These are phyloP conservation scores for Scaptomyza flava DNA, from an alignment of 2,888 invertebrate genomes.

Conservation along the genomic window DNA sequence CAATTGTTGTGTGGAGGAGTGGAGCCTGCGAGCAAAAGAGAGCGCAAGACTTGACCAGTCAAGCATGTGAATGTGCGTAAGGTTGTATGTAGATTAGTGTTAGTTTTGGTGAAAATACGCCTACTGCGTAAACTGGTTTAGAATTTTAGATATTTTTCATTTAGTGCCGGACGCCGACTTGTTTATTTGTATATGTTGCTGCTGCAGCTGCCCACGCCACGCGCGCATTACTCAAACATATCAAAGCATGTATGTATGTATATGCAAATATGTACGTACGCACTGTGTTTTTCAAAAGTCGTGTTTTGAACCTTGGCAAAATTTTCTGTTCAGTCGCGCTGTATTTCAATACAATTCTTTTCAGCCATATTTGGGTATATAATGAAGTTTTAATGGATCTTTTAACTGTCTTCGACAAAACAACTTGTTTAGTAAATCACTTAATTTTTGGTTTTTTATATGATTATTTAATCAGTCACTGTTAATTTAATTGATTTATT, in stretches of 20 bases:
- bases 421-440: conserved; percentile 8
- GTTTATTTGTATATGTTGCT: conserved; percentile 27
- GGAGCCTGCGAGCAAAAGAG: conserved; percentile 17
- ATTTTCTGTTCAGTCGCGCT: conserved; percentile 20
- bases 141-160: conserved; percentile 44
- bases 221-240: conserved; percentile 33
- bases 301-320: conserved; percentile 39
- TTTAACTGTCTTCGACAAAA: conserved; percentile 35
- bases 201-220: conserved; percentile 61
- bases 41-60: conserved; percentile 31
- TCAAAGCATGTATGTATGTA: background rate
- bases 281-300: conserved; percentile 8
- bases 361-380: conserved; percentile 16
- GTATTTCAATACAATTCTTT: conserved; percentile 4
- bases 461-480: conserved; percentile 26
- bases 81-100: conserved; percentile 16
- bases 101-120: conserved; percentile 65
- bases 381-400: conserved; percentile 8
- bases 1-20: conserved; percentile 52
- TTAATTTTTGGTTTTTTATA: background rate
- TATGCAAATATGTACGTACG: conserved; percentile 3
- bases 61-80: conserved; percentile 10
- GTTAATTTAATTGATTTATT: conserved; percentile 10
- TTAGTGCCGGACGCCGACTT: conserved; percentile 53
- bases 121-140: conserved; percentile 62